Base-by-base conservation (phyloP, 1,140 invertebrate species). In the Drosophila lini region DNA sequence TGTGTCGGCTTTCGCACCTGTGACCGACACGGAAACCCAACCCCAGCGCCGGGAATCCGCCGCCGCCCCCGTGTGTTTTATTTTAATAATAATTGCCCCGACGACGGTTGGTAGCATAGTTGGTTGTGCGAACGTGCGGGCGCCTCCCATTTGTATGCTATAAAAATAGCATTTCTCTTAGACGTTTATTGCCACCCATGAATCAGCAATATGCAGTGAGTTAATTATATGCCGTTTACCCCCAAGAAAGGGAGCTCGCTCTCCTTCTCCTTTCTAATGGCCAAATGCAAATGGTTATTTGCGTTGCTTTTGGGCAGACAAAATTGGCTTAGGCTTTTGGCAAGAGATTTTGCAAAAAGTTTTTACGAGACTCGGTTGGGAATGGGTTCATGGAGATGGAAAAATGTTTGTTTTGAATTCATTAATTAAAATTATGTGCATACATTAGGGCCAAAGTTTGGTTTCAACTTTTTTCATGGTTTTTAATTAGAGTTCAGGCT, bases 131-230 rank as follows among this genome's bases (percentile, higher is more conserved):
- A 9, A 42, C 8, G 2, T 0, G n/a, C 10, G 10, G 65, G 40
- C 61, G 69, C 69, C 57, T 56, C 81, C 60, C 69, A 79, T 82
- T 82, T 73, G 70, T 86, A 76, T 75, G 75, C 83, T 73, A 88
- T 82, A 81, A 85, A 88, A 61, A 65, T 61, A 63, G 61, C 58
- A 55, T 79, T 80, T 75, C 78, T 61, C 69, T 36, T 48, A 36
- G 38, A 40, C 40, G 55, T 58, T 74, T 62, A 58, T 56, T 64
- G 58, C 44, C 34, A 15, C 36, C 53, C 52, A 70, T 76, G 78
- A 59, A 78, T 78, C 79, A 78, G 67, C 61, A 42, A 52, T 65
- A 57, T 78, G 74, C 62, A 68, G 25, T 32, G 52, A 53, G 75
- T 59, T 78, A 78, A 79, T 71, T 64, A 71, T 41, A 70, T 38